Conservation (phyloP, 2,888 invertebrate genomes). For the Ennomos quercinarius region DNA sequence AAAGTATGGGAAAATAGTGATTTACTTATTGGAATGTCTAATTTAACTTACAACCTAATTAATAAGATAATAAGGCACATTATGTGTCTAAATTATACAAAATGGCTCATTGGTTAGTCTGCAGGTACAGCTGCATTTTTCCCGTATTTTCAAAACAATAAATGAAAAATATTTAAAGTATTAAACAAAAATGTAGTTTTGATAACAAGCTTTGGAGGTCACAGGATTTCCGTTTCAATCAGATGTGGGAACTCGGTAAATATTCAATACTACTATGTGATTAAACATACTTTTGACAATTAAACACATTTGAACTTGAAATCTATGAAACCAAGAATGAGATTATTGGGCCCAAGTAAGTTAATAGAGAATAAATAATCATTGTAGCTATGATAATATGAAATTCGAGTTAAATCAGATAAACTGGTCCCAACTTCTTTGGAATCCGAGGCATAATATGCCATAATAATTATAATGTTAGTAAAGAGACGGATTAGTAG, state of each 20-base stretch:
- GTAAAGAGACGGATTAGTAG: slow-evolving; percentile 32
- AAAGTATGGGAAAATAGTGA: slow-evolving; percentile 1
- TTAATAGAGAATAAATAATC: slow-evolving; percentile 17
- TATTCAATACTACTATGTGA: no score
- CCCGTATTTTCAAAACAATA: slow-evolving; percentile 6
- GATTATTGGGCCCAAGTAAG: slow-evolving; percentile 19
- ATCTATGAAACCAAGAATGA: slow-evolving; percentile 13
- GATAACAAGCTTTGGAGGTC: no score
- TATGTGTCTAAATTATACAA: slow-evolving; percentile 48
- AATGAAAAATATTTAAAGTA: neutral
- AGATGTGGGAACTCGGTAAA: no score
- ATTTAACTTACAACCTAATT: slow-evolving; percentile 46
- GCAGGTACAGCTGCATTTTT: slow-evolving; percentile 65
- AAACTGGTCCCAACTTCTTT: slow-evolving; percentile 39
- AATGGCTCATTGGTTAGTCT: slow-evolving; percentile 74
- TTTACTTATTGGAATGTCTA: slow-evolving; percentile 62
- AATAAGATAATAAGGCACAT: slow-evolving; percentile 67
- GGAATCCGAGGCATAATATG: slow-evolving; percentile 32
- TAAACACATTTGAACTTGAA: no score
- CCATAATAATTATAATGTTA: slow-evolving; percentile 10
- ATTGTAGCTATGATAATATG: slow-evolving; percentile 5
- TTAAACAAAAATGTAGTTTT: no score
- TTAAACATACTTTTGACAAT: no score
- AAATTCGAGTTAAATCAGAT: slow-evolving; percentile 24
- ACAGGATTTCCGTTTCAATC: no score